phyloP scores from a whole-genome alignment of 30 jellyfish, hydroid and myxozoan genomes.

The Rhopilema esculentum region DNA sequence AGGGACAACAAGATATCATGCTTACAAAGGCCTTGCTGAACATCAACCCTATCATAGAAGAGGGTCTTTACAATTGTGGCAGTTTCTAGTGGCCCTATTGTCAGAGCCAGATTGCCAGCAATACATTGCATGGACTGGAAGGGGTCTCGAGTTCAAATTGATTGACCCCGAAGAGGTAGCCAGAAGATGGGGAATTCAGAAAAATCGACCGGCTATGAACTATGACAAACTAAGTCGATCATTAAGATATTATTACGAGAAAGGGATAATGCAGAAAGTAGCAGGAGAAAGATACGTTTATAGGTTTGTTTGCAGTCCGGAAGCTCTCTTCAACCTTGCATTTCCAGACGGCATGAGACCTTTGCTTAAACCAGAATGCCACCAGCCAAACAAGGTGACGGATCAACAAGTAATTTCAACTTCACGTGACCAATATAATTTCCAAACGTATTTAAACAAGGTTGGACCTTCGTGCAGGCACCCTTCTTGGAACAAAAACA shows the following conservation, averaged over 20 bases:
- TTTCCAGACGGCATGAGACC: conserved; percentile 98
- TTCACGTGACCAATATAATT: conserved; percentile 74
- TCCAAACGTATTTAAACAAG: conserved; percentile 73
- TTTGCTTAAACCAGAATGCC: conserved; percentile 94
- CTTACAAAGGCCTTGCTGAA: conserved; percentile 68
- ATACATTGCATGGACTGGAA: conserved; percentile 96
- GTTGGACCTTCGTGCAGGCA: conserved; percentile 65
- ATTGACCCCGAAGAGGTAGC: conserved; percentile 99
- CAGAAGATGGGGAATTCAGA: conserved; percentile 99
- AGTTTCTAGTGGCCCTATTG: conserved; percentile 92
- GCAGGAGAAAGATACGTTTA: conserved; percentile 98
- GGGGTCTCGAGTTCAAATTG: conserved; percentile 96
- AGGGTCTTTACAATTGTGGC: conserved; percentile 98
- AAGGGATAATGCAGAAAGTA: conserved; percentile 98
- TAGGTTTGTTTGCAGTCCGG: conserved; percentile 97
- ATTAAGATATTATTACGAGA: conserved; percentile 92
- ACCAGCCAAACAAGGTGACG: conserved; percentile 92
- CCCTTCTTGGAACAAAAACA: conserved; percentile 75
- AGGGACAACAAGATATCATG: conserved; percentile 63
- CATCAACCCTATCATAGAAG: conserved; percentile 95
- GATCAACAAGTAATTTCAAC: conserved; percentile 81
- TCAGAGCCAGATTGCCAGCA: conserved; percentile 98
- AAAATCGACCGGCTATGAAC: conserved; percentile 99
- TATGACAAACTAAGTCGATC: conserved; percentile 97
- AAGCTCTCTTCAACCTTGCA: conserved; percentile 90